Evolutionary conservation across 2,888 invertebrate genomes (phyloP).

Genomic region (Mystacides longicornis): DNA sequence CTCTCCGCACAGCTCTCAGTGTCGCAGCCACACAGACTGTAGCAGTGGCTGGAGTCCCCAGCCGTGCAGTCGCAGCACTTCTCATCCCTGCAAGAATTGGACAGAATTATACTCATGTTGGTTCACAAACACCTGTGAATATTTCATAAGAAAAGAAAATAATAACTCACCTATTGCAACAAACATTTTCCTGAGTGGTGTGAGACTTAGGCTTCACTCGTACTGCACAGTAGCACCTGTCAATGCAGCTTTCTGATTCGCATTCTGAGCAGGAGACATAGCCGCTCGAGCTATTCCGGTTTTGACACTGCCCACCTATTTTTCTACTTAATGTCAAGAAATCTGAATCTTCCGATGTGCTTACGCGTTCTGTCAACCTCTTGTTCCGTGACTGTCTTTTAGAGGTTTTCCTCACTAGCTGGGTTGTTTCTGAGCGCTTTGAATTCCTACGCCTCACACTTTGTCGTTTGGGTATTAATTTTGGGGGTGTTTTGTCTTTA

Average conservation of each 20-base stretch:
- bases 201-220: slow-evolving; percentile 12
- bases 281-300: slow-evolving; percentile 58
- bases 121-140: not conserved
- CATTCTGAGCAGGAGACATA: slow-evolving; percentile 87
- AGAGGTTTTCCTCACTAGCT: slow-evolving; percentile 33
- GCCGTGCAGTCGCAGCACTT: slow-evolving; percentile 33
- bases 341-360: slow-evolving; percentile 57
- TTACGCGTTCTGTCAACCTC: slow-evolving; percentile 51
- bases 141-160: not conserved
- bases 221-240: slow-evolving; percentile 73
- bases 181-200: slow-evolving; percentile 31
- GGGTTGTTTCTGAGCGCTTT: slow-evolving; percentile 37
- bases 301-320: slow-evolving; percentile 46
- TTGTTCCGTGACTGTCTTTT: slow-evolving; percentile 42
- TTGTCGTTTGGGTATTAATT: slow-evolving; percentile 39
- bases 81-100: slow-evolving; percentile 16
- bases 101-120: not conserved
- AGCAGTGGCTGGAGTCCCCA: slow-evolving; percentile 52
- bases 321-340: slow-evolving; percentile 51
- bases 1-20: slow-evolving; percentile 82
- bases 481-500: slow-evolving; percentile 40
- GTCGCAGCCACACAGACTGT: slow-evolving; percentile 67
- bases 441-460: slow-evolving; percentile 38
- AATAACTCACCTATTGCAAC: slow-evolving; percentile 39
- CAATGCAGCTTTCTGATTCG: slow-evolving; percentile 79